These are phyloP conservation scores for Spatulosminthurus flaviceps DNA, from an alignment of 2,888 invertebrate genomes.

Conservation along the genomic window DNA sequence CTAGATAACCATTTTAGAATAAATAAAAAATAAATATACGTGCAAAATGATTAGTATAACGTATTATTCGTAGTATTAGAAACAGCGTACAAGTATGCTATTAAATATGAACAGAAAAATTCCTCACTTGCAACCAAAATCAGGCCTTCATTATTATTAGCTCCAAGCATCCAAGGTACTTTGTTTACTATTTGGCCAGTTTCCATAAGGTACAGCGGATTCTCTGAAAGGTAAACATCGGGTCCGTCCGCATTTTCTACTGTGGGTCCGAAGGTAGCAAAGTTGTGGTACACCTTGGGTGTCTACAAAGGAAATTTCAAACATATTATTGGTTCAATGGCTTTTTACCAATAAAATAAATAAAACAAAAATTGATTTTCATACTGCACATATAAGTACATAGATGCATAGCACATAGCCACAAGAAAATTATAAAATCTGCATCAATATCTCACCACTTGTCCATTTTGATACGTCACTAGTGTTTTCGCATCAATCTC, in stretches of 20 bases:
- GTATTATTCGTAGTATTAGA: no score
- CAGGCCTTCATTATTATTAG: background rate
- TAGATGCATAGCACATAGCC: no score
- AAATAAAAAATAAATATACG: no score
- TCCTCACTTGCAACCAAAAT: constrained; percentile 1
- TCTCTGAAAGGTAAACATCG: background rate
- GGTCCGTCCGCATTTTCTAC: background rate
- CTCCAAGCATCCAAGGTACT: background rate
- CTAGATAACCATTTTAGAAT: no score
- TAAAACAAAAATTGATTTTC: no score
- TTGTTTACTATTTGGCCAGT: background rate
- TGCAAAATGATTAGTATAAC: no score
- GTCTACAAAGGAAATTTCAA: background rate
- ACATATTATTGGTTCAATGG: no score
- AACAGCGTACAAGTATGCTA: no score
- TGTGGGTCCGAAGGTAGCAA: background rate
- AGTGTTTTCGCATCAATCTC: background rate
- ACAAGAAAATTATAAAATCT: no score
- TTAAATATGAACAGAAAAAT: no score
- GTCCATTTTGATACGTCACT: background rate
- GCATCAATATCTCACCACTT: background rate
- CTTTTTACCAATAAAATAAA: no score
- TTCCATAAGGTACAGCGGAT: background rate
- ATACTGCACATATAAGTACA: no score
- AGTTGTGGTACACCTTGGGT: background rate